Conservation (phyloP, 2,888 invertebrate species). For the Steinernema hermaphroditum region DNA sequence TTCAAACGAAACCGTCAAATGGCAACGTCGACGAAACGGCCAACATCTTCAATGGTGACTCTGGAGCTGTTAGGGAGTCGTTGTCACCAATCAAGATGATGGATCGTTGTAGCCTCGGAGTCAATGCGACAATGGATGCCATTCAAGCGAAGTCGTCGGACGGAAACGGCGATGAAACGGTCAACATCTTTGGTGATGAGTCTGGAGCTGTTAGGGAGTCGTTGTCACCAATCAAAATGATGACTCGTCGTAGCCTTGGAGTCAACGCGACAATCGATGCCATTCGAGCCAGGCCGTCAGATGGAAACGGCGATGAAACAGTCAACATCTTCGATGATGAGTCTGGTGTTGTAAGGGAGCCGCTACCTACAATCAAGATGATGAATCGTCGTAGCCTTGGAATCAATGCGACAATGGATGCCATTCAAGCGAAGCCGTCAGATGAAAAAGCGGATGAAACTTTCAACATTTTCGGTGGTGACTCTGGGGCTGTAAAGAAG, state of each 20-base stretch:
- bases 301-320: neutral
- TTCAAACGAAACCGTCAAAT: neutral
- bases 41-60: neutral
- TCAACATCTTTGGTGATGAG: neutral
- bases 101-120: neutral
- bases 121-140: neutral
- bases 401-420: neutral
- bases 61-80: neutral
- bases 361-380: neutral
- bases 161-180: neutral
- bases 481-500: neutral
- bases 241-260: neutral
- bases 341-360: neutral
- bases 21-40: neutral
- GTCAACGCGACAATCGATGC: neutral
- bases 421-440: neutral
- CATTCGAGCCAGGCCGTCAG: neutral
- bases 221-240: neutral
- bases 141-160: neutral
- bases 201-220: neutral
- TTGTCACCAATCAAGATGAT: neutral
- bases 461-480: neutral
- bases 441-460: neutral
- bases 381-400: neutral
- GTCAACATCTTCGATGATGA: neutral